These are phyloP conservation scores for Lamellibrachia luymesi DNA, from an alignment of 1,140 invertebrate genomes.

Conservation along the genomic window DNA sequence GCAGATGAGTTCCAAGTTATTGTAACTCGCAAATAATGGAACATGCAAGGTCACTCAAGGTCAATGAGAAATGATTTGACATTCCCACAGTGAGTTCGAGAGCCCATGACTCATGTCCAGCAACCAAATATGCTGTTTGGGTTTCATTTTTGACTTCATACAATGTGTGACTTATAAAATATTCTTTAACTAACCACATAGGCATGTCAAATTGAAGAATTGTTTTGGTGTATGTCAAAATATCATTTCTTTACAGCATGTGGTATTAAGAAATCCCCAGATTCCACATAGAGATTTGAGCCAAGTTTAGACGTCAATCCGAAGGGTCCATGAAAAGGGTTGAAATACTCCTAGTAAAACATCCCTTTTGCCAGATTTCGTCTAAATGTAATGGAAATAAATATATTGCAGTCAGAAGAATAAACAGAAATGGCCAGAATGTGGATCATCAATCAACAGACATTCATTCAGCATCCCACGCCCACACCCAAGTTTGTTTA, in stretches of 20 bases:
- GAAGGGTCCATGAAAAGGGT: background rate
- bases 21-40: background rate
- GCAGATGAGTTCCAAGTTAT: background rate
- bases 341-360: background rate
- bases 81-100: background rate
- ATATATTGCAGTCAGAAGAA: background rate
- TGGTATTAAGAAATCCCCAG: background rate
- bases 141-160: too few species aligned
- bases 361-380: background rate
- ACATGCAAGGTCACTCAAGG: background rate
- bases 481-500: background rate
- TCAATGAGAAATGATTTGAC: background rate
- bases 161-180: too few species aligned
- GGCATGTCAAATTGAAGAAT: background rate
- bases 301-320: background rate
- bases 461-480: background rate
- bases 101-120: background rate
- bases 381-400: background rate
- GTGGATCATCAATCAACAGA: background rate
- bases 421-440: background rate
- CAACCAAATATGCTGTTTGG: background rate
- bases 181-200: too few species aligned
- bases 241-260: too few species aligned
- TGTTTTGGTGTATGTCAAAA: background rate
- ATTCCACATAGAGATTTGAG: background rate